Base-by-base conservation (phyloP, 2,113 vertebrate genomes). In the Pelmatolapia mariae region DNA sequence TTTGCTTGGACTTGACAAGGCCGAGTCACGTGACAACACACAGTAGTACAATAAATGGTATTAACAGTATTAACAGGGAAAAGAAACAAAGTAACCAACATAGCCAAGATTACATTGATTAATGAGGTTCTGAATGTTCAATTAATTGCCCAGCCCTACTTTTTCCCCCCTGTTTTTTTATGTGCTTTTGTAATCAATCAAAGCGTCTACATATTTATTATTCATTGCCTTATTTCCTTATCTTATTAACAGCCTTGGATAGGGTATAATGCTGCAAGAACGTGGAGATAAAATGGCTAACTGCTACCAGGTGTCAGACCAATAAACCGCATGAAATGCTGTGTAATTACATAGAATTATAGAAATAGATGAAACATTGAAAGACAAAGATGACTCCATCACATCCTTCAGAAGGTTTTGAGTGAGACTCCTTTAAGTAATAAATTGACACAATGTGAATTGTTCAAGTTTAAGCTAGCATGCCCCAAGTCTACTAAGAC, bases 161-260 rank as follows among this genome's bases (percentile, higher is more conserved):
- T 29, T 12, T 2, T 0, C 3, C 56, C 4, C 24, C 4, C 6
- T 1, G 4, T 57, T 19, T 66, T 68, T 68, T 40, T 13, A 3
- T 13, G 19, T 38, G 19, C 33, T 13, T 68, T 40, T 68, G 33
- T 68, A 68, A 40, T 68, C 7, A 40, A 15, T 68, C 33, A 33
- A 33, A 22, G 19, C 12, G 19, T 66, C 61, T 66, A n/a, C 61
- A 66, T 66, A 38, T 40, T 68, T 40, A 68, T 68, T 68, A 13
- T 68, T 38, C 33, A 40, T 40, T 2, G 19, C 61, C 33, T 13
- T 22, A 40, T 68, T 40, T 68, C 19, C 19, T 38, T n/a, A 59
- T 66, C 61, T 66, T 66, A 38, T 66, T n/a, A 66, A 36, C 18
- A 66, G 33, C 18, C 19, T 38, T 66, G 33, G 63, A n/a, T 22